These are phyloP conservation scores for Cecidostiba fungosa DNA, from an alignment of 2,888 invertebrate genomes.

Conservation along the genomic window DNA sequence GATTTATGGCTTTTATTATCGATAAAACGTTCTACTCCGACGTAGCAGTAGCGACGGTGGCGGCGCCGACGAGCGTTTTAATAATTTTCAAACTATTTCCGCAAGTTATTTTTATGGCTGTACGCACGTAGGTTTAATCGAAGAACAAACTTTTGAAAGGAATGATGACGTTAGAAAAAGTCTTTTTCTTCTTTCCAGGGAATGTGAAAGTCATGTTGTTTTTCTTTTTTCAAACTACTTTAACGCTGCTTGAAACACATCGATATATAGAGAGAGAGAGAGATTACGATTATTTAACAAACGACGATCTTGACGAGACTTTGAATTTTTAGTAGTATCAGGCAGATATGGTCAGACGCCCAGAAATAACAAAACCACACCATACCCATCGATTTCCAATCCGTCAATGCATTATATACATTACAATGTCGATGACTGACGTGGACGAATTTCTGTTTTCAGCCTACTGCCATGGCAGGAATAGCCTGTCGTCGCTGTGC, in stretches of 20 bases:
- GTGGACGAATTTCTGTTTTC: conserved; percentile 67
- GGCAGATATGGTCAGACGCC: too few relatives aligned
- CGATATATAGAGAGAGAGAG: too few relatives aligned
- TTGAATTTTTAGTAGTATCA: too few relatives aligned
- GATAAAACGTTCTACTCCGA: conserved; percentile 53
- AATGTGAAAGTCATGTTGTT: not conserved
- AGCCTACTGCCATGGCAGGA: conserved; percentile 89
- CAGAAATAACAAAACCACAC: too few relatives aligned
- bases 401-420: too few relatives aligned
- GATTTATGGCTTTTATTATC: conserved; percentile 63
- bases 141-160: not conserved
- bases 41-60: conserved; percentile 1
- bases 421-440: not conserved
- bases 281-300: too few relatives aligned
- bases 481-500: conserved; percentile 90
- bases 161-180: not conserved
- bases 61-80: conserved; percentile 60
- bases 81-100: conserved; percentile 61
- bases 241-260: too few relatives aligned
- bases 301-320: not conserved
- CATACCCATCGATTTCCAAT: too few relatives aligned
- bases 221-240: not conserved
- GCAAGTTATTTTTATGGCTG: conserved; percentile 45
- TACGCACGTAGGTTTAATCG: not conserved
- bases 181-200: not conserved